Conservation (phyloP, 1,140 invertebrate species). For the Drosophila sechellia region DNA sequence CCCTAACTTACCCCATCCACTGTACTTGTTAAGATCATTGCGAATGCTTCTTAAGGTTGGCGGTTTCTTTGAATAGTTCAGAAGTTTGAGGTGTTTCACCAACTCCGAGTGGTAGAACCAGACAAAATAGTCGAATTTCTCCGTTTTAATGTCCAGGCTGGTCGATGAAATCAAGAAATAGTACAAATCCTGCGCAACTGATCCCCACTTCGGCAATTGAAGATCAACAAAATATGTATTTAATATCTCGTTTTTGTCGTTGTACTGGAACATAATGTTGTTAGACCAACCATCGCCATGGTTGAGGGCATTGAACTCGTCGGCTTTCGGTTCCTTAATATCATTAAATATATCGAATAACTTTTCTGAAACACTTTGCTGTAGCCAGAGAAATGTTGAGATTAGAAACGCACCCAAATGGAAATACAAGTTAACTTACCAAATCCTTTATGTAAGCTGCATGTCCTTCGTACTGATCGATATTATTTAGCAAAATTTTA, state of each 20-base stretch:
- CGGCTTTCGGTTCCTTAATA: constrained; percentile 52
- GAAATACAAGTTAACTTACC: constrained; percentile 13
- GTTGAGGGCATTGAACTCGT: constrained; percentile 87
- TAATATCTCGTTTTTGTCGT: constrained; percentile 69
- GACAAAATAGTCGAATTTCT: constrained; percentile 76
- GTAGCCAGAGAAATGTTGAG: neutral
- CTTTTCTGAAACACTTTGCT: constrained; percentile 31
- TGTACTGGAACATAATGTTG: constrained; percentile 88
- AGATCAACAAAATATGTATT: constrained; percentile 66
- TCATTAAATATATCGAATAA: constrained; percentile 20
- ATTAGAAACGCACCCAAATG: neutral
- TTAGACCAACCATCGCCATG: constrained; percentile 87
- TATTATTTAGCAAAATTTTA: constrained; percentile 13
- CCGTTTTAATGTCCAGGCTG: constrained; percentile 42
- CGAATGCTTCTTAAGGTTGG: constrained; percentile 64
- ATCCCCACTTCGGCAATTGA: constrained; percentile 66
- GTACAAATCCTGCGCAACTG: constrained; percentile 71
- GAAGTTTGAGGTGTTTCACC: constrained; percentile 48
- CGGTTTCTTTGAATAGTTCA: constrained; percentile 55
- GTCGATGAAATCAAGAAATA: constrained; percentile 74
- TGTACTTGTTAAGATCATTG: constrained; percentile 49
- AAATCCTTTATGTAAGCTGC: constrained; percentile 54
- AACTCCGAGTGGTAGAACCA: constrained; percentile 69
- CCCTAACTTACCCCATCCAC: constrained; percentile 56
- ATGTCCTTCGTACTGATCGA: constrained; percentile 38